These are phyloP conservation scores for Lepidocyrtoides sp. DNA, from an alignment of 2,888 invertebrate genomes.

Conservation along the genomic window DNA sequence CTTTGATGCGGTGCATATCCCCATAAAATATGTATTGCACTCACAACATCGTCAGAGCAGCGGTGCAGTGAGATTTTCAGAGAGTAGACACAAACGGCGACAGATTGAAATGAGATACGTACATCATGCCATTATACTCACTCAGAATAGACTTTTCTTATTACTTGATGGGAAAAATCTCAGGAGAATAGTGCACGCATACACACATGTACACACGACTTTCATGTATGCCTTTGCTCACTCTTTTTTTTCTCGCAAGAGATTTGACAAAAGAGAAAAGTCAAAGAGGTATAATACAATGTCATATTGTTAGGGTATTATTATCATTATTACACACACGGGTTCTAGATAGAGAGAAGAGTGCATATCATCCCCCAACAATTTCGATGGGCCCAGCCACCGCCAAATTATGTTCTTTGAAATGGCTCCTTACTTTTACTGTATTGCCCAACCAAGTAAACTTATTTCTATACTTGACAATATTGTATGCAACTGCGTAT, in stretches of 20 bases:
- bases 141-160: neutral
- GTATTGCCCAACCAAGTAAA: neutral
- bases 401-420: slow-evolving; percentile 54
- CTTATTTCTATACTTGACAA: neutral
- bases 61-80: neutral
- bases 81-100: slow-evolving; percentile 1
- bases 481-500: neutral
- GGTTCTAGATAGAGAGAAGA: neutral
- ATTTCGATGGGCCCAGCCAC: neutral
- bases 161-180: slow-evolving; percentile 52
- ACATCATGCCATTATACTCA: neutral
- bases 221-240: neutral
- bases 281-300: slow-evolving; percentile 52
- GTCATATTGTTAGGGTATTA: slow-evolving; percentile 52
- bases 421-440: neutral
- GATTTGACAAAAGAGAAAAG: slow-evolving; percentile 54
- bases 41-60: neutral
- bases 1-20: slow-evolving; percentile 21
- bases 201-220: neutral
- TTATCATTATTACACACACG: slow-evolving; percentile 4
- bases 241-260: neutral
- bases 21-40: slow-evolving; percentile 58
- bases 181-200: slow-evolving; percentile 3
- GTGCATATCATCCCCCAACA: neutral
- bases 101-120: slow-evolving; percentile 35